A percentile compares a stretch with the other conserved stretches of the same genome.
Conservation (phyloP, 23 tunicate genomes). For the Halocynthia aurantium region DNA sequence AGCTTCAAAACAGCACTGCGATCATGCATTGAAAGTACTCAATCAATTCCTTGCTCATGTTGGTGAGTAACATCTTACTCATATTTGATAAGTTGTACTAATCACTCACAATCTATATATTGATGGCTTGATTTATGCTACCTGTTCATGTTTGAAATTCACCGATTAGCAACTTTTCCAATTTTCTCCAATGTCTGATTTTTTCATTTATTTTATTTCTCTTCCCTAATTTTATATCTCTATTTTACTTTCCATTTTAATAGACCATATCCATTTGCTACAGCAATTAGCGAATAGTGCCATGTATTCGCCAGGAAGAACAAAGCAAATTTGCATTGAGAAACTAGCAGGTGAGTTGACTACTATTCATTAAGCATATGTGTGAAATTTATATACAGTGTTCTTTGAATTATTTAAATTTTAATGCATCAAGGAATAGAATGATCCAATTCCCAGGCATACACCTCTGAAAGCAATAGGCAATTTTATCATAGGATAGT, state of each 20-base stretch:
- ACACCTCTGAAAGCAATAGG: too few relatives aligned
- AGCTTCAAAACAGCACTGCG: slow-evolving; percentile 42
- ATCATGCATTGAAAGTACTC: slow-evolving; percentile 34
- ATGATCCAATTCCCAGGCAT: too few relatives aligned
- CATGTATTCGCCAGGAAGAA: slow-evolving; percentile 37
- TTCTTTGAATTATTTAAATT: too few relatives aligned
- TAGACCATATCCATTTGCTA: slow-evolving; percentile 39
- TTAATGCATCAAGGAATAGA: too few relatives aligned
- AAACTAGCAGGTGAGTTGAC: slow-evolving; percentile 41
- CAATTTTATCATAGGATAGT: too few relatives aligned
- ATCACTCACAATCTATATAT: too few relatives aligned
- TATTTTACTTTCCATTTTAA: too few relatives aligned
- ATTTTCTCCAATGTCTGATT: not conserved
- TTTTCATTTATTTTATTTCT: not conserved
- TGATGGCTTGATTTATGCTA: too few relatives aligned
- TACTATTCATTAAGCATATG: not conserved
- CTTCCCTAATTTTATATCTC: too few relatives aligned
- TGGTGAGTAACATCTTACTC: slow-evolving; percentile 27
- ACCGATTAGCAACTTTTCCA: not conserved
- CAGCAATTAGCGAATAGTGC: slow-evolving; percentile 29
- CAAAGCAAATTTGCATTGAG: slow-evolving; percentile 41
- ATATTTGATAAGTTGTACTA: not conserved
- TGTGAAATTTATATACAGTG: too few relatives aligned
- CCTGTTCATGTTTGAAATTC: not conserved
- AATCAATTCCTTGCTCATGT: slow-evolving; percentile 29